A percentile compares a stretch with the other conserved stretches of the same genome.
phyloP scores from a whole-genome alignment of 1,140 invertebrate genomes.

The Drosophila elegans region DNA sequence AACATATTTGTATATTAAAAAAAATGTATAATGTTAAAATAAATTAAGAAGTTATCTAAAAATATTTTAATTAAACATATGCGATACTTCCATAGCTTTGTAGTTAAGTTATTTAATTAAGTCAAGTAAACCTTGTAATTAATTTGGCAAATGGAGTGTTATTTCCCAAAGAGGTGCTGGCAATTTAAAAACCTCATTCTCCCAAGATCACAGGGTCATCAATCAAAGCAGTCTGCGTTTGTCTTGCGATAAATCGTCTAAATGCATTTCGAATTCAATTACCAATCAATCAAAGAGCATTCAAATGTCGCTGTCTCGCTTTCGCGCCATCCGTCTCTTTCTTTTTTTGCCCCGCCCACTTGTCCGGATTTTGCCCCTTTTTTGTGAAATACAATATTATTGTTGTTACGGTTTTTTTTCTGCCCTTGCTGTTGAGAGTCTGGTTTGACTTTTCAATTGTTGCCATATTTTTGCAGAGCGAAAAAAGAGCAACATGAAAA shows the following conservation, averaged over 20 bases:
- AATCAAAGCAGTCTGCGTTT: conserved; percentile 25
- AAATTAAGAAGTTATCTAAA: too few species aligned
- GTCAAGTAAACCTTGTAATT: too few species aligned
- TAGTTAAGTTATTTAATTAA: neutral
- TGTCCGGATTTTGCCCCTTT: neutral
- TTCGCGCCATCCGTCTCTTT: conserved; percentile 4
- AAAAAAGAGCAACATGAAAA: conserved; percentile 50
- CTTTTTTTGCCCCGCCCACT: neutral
- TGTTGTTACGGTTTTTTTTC: conserved; percentile 35
- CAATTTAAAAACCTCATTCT: neutral
- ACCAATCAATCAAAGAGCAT: conserved; percentile 53
- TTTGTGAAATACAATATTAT: conserved; percentile 49
- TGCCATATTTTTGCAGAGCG: conserved; percentile 67
- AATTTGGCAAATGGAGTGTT: neutral
- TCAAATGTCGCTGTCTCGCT: conserved; percentile 37
- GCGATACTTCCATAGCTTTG: too few species aligned
- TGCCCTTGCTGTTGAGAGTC: conserved; percentile 20
- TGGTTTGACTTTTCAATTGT: conserved; percentile 69
- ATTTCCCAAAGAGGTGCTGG: neutral
- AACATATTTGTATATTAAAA: too few species aligned
- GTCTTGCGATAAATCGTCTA: conserved; percentile 36
- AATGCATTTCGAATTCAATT: conserved; percentile 50
- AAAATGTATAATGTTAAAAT: too few species aligned
- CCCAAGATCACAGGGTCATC: conserved; percentile 13
- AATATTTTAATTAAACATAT: too few species aligned